phyloP scores from a whole-genome alignment of 1,140 invertebrate genomes.

The Drosophila ambigua region DNA sequence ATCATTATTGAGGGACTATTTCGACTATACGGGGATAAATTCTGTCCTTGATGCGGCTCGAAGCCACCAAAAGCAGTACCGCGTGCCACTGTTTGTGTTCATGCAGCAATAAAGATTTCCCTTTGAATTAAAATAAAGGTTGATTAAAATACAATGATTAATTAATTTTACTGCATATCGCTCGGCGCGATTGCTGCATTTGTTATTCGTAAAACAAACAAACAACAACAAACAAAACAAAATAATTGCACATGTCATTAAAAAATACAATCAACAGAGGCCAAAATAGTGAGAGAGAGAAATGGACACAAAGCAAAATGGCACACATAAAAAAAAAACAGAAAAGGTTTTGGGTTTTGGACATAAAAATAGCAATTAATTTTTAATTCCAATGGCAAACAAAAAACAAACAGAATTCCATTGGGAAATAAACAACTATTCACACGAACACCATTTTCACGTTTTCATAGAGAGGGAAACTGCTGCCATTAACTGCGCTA shows the following conservation, averaged over 20 bases:
- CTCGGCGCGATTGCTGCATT: conserved; percentile 11
- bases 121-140: conserved; percentile 21
- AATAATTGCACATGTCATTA: conserved; percentile 38
- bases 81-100: no score
- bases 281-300: background rate
- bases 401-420: conserved; percentile 9
- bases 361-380: conserved; percentile 44
- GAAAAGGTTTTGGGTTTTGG: conserved; percentile 11
- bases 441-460: conserved; percentile 6
- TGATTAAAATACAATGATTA: conserved; percentile 47
- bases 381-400: conserved; percentile 33
- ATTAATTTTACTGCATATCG: conserved; percentile 30
- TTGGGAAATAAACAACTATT: conserved; percentile 28
- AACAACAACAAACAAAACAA: background rate
- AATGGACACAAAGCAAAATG: no score
- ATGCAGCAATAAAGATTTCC: no score
- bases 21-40: no score
- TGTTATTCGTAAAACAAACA: conserved; percentile 38
- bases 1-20: no score
- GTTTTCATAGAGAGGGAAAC: conserved; percentile 5
- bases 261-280: conserved; percentile 8
- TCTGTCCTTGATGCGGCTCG: no score
- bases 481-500: conserved; percentile 14
- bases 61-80: no score
- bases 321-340: conserved; percentile 11